Evolutionary conservation across 2,113 vertebrate genomes (phyloP), one percentile per base, ranked within the genome.

Genomic region (Ceyx melanurus): DNA sequence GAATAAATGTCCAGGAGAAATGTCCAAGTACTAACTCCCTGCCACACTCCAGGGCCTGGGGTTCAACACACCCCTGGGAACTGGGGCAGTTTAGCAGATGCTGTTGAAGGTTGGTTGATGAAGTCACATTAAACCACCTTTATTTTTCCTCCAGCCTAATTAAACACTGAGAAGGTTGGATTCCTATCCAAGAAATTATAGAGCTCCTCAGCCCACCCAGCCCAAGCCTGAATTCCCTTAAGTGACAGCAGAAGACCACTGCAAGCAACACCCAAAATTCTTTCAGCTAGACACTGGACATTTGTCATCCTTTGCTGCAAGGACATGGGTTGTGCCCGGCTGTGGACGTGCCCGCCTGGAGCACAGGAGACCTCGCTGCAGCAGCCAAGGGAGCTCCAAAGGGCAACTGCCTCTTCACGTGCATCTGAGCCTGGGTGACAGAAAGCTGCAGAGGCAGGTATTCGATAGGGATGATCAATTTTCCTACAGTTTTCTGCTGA

Each of bases 101-200:
- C 68, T 72, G 37, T 1, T 15, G 53, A 31, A 83, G 46, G 62
- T 29, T 78, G 53, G 48, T 82, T 76, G 82, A 81, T 90, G 89
- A 92, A 96, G 77, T 89, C 72, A 65, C 1, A 5, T 62, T 90
- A 89, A 89, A 85, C 76, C 81, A 2, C n/a, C 74, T 86, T 95
- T 74, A 72, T 80, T 91, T 90, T 90, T 72, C 48, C 76, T 66
- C 74, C 82, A 95, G 89, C 62, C 86, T 92, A 88, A 93, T 92
- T 82, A 84, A 84, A 45, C 58, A 53, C 42, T 0, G n/a, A 85
- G 57, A 42, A 35, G 72, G 50, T 0, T 54, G 58, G 70, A 54
- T 82, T 45, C 66, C 75, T 46, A 76, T 31, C 74, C n/a, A 11
- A 86, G 6, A 58, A 78, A 75, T 45, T 77, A 70, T 35, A 12